Percentiles rank a stretch among this genome's conserved stretches.
These are phyloP conservation scores for Embiotoca jacksoni DNA, from an alignment of 2,113 vertebrate genomes.

Conservation along the genomic window DNA sequence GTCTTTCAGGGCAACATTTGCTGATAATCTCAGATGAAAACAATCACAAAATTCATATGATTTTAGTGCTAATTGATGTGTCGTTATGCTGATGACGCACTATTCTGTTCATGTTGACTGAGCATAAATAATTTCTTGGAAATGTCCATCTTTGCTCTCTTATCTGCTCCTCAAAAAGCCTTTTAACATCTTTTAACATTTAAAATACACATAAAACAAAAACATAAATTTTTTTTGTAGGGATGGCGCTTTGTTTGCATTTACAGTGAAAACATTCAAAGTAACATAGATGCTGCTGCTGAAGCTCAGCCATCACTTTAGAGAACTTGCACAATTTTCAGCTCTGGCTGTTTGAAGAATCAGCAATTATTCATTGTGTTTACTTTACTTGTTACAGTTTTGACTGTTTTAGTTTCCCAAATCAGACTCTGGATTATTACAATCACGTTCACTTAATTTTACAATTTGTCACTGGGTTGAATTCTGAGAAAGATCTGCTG, in stretches of 20 bases:
- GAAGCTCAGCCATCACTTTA: not conserved
- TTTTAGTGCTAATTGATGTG: too few species aligned
- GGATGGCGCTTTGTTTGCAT: not conserved
- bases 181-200: not conserved
- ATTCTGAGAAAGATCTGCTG: too few species aligned
- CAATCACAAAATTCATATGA: not conserved
- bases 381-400: too few species aligned
- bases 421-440: too few species aligned
- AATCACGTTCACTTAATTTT: too few species aligned
- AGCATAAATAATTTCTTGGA: not conserved
- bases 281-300: too few species aligned
- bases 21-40: not conserved
- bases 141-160: not conserved
- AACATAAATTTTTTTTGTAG: not conserved
- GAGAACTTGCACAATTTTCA: too few species aligned
- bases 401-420: too few species aligned
- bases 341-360: too few species aligned
- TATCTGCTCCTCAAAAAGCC: not conserved
- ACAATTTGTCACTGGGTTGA: too few species aligned
- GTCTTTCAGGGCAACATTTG: too few species aligned
- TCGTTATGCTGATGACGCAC: constrained; percentile 6
- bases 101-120: not conserved
- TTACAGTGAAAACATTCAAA: not conserved
- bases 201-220: not conserved
- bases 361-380: too few species aligned